Base-by-base conservation (phyloP, 1,140 invertebrate species). In the Scaptomyza graminum region DNA sequence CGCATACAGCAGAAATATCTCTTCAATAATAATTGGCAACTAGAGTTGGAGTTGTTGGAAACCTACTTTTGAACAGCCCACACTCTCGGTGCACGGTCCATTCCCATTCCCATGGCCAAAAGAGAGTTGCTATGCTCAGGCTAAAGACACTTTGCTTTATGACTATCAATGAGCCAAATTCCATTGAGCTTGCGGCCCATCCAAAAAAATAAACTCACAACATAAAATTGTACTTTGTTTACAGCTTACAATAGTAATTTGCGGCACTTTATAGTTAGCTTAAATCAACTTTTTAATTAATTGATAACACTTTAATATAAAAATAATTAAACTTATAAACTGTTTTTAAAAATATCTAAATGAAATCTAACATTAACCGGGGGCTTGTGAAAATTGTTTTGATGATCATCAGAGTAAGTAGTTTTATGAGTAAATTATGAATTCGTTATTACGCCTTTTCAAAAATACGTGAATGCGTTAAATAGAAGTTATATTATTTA, bases 61-160 rank as follows among this genome's bases (percentile, higher is more conserved):
- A 51, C 41, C 65, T 22, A 56, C 65, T 68, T 34, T 62, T 8
- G 34, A n/a, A 31, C 70, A 67, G 64, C 70, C 65, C 70, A 74
- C 70, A 61, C 69, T 54, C 44, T n/a, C 43, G 8, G 28, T 18
- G 15, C 59, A 31, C 50, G 22, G 34, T 72, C 41, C 69, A 61
- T 61, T 73, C n/a, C n/a, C 56, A 61, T 61, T 73, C 56, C 63
- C 69, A 72, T 72, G 69, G 63, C 63, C 69, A 67, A 16, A 25
- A 56, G 34, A 44, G 59, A 44, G 51, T 28, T 12, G 31, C 50
- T 63, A 15, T 43, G 51, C 68, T 9, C 39, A 52, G 47, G 39
- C 62, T 31, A 52, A 8, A 57, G 31, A 67, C 65, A 9, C 28
- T 43, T 37, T n/a, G 18, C 16, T 15, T 13, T 41, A n/a, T 37